Conservation (phyloP, 2,113 vertebrate genomes). For the Ploceus nigricollis region DNA sequence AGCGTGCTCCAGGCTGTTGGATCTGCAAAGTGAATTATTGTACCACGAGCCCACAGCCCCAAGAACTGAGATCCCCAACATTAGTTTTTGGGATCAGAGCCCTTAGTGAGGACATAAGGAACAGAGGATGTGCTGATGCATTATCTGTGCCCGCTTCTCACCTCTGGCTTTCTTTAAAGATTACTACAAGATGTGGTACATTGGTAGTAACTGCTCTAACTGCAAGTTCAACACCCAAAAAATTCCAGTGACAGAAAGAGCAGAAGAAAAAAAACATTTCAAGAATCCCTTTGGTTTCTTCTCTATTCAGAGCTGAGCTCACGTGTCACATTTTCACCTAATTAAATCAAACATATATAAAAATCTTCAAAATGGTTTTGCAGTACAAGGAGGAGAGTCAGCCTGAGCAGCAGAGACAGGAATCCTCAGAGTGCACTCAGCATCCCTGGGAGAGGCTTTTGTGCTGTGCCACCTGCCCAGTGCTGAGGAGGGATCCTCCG, state of each 20-base stretch:
- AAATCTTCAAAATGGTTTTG: not conserved
- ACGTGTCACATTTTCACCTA: not conserved
- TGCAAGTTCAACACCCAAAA: not conserved
- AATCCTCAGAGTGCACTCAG: not conserved
- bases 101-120: not conserved
- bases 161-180: not conserved
- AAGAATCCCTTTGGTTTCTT: not conserved
- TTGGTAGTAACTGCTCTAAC: not conserved
- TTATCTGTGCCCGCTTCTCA: not conserved
- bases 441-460: not conserved
- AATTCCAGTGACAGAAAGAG: not conserved
- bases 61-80: not conserved
- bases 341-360: not conserved
- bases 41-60: fast-evolving
- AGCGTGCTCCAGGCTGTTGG: not conserved
- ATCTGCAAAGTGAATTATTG: not conserved
- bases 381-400: not conserved
- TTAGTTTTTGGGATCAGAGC: not conserved
- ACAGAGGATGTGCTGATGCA: not conserved
- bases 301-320: not conserved
- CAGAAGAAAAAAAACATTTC: not conserved
- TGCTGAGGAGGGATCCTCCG: fast-evolving
- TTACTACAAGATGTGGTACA: not conserved
- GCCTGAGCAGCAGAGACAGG: not conserved
- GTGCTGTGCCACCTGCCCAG: not conserved